These are phyloP conservation scores for Eptesicus fuscus DNA, from an alignment of 2,113 vertebrate genomes.

Conservation along the genomic window DNA sequence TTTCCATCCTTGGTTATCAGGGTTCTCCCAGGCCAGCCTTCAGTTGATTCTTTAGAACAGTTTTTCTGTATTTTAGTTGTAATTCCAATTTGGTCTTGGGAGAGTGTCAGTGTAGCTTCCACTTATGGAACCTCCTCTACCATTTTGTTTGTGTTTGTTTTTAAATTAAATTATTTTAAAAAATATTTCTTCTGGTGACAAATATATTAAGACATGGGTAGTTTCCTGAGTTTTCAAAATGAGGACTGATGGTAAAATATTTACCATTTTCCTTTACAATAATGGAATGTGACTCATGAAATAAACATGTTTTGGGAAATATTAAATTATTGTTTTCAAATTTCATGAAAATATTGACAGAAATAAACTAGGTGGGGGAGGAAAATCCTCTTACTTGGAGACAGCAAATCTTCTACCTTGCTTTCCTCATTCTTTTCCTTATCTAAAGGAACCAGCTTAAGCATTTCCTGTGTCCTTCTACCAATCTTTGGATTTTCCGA, in stretches of 20 bases:
- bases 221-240: not conserved
- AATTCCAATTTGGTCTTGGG: no score
- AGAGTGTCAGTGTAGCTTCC: no score
- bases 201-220: not conserved
- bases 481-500: not conserved
- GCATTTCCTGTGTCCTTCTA: not conserved
- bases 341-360: not conserved
- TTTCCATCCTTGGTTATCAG: no score
- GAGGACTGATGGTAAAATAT: not conserved
- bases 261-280: not conserved
- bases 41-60: no score
- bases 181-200: not conserved
- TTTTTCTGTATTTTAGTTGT: no score
- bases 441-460: conserved; percentile 43
- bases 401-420: not conserved
- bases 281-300: conserved; percentile 3
- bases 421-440: conserved; percentile 39
- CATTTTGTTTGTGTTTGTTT: not conserved
- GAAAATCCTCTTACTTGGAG: not conserved
- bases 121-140: no score
- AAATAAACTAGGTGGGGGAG: not conserved
- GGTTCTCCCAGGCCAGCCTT: no score
- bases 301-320: not conserved
- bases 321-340: not conserved
- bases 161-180: not conserved